phyloP scores from a whole-genome alignment of 2,113 vertebrate genomes.

The Tragelaphus strepsiceros region DNA sequence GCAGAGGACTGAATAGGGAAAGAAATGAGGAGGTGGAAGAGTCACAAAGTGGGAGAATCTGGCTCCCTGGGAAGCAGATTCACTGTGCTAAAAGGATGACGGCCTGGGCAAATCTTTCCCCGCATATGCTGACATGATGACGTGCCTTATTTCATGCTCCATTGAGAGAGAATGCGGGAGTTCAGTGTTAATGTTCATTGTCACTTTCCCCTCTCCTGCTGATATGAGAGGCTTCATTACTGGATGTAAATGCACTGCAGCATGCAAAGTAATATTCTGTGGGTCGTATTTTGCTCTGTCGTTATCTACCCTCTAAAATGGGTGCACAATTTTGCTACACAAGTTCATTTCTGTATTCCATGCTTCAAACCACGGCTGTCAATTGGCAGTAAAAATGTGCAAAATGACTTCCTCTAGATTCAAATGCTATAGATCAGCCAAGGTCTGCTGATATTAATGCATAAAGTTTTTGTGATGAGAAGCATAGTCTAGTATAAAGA shows the following conservation, averaged over 20 bases:
- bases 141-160: conserved; percentile 72
- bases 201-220: conserved; percentile 52
- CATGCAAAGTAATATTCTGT: conserved; percentile 42
- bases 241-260: conserved; percentile 40
- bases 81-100: background rate
- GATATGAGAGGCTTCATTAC: conserved; percentile 62
- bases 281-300: conserved; percentile 33
- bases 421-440: background rate
- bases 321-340: conserved; percentile 23
- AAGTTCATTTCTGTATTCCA: background rate
- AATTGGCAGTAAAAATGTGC: background rate
- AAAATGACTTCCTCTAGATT: background rate
- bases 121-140: conserved; percentile 33
- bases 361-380: background rate
- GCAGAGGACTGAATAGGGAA: background rate
- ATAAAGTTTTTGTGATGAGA: background rate
- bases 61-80: background rate
- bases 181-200: conserved; percentile 4
- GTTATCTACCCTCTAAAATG: conserved; percentile 60
- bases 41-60: background rate
- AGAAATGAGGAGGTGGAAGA: conserved; percentile 4
- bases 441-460: background rate
- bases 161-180: conserved; percentile 59
- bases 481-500: background rate
- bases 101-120: conserved; percentile 25